These are phyloP conservation scores for Drosophila subpulchrella DNA, from an alignment of 1,140 invertebrate genomes.

Conservation along the genomic window DNA sequence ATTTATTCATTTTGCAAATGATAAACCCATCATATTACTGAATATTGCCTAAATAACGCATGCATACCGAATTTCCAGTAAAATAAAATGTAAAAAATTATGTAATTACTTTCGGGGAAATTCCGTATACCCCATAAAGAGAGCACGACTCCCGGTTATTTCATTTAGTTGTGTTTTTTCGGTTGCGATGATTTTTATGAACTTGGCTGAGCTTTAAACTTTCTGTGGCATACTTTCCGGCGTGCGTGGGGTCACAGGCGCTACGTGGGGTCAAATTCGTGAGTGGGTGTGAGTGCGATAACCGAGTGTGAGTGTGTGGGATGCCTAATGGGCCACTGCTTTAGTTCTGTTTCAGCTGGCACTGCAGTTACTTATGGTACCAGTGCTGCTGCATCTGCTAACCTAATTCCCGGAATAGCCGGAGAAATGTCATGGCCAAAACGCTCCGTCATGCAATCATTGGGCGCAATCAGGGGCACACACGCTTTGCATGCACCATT, in stretches of 20 bases:
- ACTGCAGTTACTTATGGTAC: conserved; percentile 10
- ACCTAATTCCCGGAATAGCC: conserved; percentile 45
- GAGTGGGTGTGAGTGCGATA: conserved; percentile 33
- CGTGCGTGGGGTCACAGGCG: conserved; percentile 40
- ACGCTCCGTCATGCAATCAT: conserved; percentile 69
- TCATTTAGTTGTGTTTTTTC: conserved; percentile 46
- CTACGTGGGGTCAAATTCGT: conserved; percentile 51
- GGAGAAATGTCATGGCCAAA: conserved; percentile 65
- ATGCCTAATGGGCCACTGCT: conserved; percentile 10
- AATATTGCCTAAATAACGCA: not conserved
- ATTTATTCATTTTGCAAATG: not conserved
- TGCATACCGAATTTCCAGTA: not conserved
- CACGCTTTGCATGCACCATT: conserved; percentile 60
- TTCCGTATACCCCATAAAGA: conserved; percentile 9
- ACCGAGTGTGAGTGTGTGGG: conserved; percentile 6
- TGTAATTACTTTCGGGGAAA: not conserved
- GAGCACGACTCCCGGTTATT: conserved; percentile 27
- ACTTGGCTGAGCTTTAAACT: conserved; percentile 47
- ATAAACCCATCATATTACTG: not conserved
- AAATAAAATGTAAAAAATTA: not conserved
- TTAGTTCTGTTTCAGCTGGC: not conserved
- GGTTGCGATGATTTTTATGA: conserved; percentile 56
- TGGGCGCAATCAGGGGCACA: conserved; percentile 61
- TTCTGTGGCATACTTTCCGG: conserved; percentile 53
- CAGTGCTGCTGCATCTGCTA: conserved; percentile 46